Percentiles rank a stretch among this genome's conserved stretches.
Evolutionary conservation across 2,888 invertebrate species (phyloP).

Genomic region (Melieria omissa): DNA sequence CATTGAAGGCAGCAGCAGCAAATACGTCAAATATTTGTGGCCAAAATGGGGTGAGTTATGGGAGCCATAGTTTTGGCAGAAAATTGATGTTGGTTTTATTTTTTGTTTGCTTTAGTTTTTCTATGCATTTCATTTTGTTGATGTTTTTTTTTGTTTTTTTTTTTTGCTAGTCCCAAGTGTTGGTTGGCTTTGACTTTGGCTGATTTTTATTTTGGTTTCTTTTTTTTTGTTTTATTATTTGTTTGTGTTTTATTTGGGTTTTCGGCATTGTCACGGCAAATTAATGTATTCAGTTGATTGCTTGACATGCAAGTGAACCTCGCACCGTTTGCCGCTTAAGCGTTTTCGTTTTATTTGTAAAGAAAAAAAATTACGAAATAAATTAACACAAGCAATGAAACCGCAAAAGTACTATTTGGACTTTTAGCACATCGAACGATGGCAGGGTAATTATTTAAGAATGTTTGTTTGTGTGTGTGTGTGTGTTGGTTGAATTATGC

Average conservation of each 20-base stretch:
- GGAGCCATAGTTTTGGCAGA: too few relatives aligned
- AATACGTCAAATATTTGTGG: too few relatives aligned
- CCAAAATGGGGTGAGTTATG: too few relatives aligned
- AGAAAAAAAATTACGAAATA: constrained; percentile 4
- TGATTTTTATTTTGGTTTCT: too few relatives aligned
- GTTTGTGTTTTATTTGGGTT: neutral
- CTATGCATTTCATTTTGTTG: neutral
- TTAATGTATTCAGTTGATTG: constrained; percentile 1
- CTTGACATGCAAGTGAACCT: too few relatives aligned
- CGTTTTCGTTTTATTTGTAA: constrained; percentile 33
- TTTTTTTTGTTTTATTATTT: neutral
- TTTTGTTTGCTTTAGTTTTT: neutral
- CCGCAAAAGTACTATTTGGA: too few relatives aligned
- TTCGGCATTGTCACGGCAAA: neutral
- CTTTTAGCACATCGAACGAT: too few relatives aligned
- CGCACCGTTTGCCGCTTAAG: constrained; percentile 26
- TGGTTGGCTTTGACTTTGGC: too few relatives aligned
- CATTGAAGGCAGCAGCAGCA: too few relatives aligned
- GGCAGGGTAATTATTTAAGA: too few relatives aligned
- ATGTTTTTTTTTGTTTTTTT: neutral
- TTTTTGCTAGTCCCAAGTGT: too few relatives aligned
- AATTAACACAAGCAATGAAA: too few relatives aligned
- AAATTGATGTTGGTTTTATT: neutral
- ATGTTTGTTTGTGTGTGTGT: neutral
- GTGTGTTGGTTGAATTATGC: neutral